These are phyloP conservation scores for Siderastrea siderea DNA, from an alignment of 92 coral and sea anemone genomes.

Conservation along the genomic window DNA sequence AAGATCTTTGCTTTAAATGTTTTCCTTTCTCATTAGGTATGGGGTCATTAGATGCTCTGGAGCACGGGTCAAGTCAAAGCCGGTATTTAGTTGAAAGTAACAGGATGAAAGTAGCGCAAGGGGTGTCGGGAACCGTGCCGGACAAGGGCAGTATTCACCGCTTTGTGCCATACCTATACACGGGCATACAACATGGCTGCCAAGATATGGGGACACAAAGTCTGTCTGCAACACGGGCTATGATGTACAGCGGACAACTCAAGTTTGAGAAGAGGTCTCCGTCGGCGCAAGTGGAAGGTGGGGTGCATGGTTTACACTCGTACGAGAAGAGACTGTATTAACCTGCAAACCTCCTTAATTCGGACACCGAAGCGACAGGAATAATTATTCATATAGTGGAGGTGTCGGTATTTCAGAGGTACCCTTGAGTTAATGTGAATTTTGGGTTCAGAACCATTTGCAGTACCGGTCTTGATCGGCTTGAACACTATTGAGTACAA, in stretches of 20 bases:
- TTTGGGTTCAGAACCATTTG: too few species aligned
- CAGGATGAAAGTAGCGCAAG: conserved; percentile 95
- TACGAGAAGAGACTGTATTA: conserved; percentile 87
- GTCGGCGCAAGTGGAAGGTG: conserved; percentile 92
- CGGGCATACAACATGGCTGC: conserved; percentile 98
- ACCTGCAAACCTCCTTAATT: not conserved
- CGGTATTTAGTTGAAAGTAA: conserved; percentile 92
- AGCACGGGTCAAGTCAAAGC: conserved; percentile 91
- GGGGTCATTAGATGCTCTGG: conserved; percentile 97
- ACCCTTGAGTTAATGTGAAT: too few species aligned
- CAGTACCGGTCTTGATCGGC: too few species aligned
- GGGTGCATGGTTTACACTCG: conserved; percentile 94
- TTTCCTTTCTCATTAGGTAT: conserved; percentile 72
- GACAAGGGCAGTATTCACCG: conserved; percentile 95
- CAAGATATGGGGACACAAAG: conserved; percentile 96
- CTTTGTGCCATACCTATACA: conserved; percentile 83
- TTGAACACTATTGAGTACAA: too few species aligned
- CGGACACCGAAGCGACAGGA: too few species aligned
- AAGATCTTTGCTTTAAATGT: not conserved
- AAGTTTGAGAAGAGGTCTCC: conserved; percentile 91
- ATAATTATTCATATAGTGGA: too few species aligned
- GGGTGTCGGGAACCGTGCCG: conserved; percentile 96
- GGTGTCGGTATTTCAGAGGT: too few species aligned
- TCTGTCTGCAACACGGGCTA: conserved; percentile 82
- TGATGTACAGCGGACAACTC: conserved; percentile 95